Evolutionary conservation across 1,140 invertebrate genomes (phyloP), one percentile per base, ranked within the genome.

Genomic region (Drosophila ercepeae): DNA sequence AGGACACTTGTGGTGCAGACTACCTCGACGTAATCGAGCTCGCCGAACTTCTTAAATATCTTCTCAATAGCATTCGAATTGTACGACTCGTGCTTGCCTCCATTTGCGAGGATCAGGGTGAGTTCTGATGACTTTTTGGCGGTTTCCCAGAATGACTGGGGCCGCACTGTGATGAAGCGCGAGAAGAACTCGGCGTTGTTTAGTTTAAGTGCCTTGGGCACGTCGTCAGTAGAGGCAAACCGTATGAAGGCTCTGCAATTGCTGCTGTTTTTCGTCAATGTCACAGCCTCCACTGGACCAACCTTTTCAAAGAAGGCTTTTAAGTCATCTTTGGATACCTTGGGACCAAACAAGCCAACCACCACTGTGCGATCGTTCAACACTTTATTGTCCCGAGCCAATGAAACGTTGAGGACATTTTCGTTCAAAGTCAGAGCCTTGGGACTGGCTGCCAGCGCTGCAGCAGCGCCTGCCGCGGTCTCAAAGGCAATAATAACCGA

Each of bases 1-100:
- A 90, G 42, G 8, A 75, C 39, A 1, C 8, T 1, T 1, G 51
- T 63, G 4, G 44, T 83, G 50, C 89, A 90, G 5, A 82, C 41
- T 0, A 86, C 23, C 11, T 89, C 81, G 1, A 68, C 0, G 3
- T 48, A 34, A 3, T 44, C 49, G 11, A 90, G 14, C 3, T 81
- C 71, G 3, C 79, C 89, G 8, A 53, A 55, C 25, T 90, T 90
- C 42, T 81, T 72, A 14, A 90, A 86, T 0, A 77, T 73, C 39
- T 69, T 65, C 6, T 82, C 72, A 13, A 90, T 1, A 6, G 13
- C 14, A 3, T 73, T 58, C 0, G 36, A 3, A 5, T 39, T 78
- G 53, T 42, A 75, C 4, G 51, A 67, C 7, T 75, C 69, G 18
- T 57, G 48, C 4, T 52, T 74, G 27, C 60, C 60, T 2, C 44